A percentile compares a stretch with the other conserved stretches of the same genome.
phyloP scores from a whole-genome alignment of 1,140 invertebrate species.

The Drosophila persimilis region DNA sequence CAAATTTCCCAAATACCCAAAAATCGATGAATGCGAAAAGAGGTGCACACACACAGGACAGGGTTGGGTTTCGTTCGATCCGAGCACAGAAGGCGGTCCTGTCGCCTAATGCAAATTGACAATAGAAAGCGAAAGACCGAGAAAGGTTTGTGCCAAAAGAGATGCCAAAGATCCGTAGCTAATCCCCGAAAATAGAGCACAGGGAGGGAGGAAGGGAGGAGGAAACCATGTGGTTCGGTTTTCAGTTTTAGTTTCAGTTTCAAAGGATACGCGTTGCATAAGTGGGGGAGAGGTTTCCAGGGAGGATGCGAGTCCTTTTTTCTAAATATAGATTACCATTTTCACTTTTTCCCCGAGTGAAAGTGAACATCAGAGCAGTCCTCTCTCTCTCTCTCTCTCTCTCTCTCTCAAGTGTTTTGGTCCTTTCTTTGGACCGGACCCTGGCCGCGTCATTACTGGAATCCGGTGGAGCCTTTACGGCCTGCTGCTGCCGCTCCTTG shows the following conservation, averaged over 20 bases:
- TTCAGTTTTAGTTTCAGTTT: neutral
- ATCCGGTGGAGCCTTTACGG: slow-evolving; percentile 37
- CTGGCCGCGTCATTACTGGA: slow-evolving; percentile 48
- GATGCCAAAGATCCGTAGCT: slow-evolving; percentile 53
- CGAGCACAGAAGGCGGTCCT: slow-evolving; percentile 64
- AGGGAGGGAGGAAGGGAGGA: slow-evolving; percentile 6
- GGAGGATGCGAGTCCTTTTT: slow-evolving; percentile 22
- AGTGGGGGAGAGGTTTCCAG: slow-evolving; percentile 19
- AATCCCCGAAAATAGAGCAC: slow-evolving; percentile 48
- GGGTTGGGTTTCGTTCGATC: slow-evolving; percentile 18
- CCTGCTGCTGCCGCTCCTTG: slow-evolving; percentile 6
- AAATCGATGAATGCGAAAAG: slow-evolving; percentile 71
- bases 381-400: neutral
- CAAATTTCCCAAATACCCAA: slow-evolving; percentile 65
- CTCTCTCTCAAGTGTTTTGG: slow-evolving; percentile 36
- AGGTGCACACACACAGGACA: slow-evolving; percentile 2
- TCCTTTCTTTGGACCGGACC: slow-evolving; percentile 7
- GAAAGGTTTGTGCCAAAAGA: slow-evolving; percentile 50
- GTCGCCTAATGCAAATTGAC: slow-evolving; percentile 70
- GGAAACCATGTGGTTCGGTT: slow-evolving; percentile 27
- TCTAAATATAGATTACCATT: slow-evolving; percentile 43
- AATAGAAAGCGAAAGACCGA: slow-evolving; percentile 51
- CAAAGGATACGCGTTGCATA: slow-evolving; percentile 49
- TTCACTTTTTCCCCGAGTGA: slow-evolving; percentile 40
- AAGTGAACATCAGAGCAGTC: slow-evolving; percentile 39